A percentile compares a stretch with the other conserved stretches of the same genome.
Conservation (phyloP, 2,797 vertebrate genomes). For the Odontamblyopus lacepedii region DNA sequence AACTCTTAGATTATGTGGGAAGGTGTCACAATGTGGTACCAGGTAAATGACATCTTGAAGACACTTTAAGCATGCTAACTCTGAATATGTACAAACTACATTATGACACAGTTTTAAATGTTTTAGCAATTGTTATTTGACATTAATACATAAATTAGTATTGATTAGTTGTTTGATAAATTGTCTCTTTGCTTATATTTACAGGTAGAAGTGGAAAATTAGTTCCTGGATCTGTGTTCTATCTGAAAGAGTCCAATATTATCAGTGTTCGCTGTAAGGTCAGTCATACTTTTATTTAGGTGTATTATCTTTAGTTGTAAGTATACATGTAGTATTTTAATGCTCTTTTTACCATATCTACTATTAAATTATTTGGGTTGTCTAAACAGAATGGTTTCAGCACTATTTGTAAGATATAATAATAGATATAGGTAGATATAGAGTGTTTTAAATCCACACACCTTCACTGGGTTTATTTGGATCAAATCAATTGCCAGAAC, state of each 20-base stretch:
- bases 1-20: conserved; percentile 87
- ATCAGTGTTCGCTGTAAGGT: conserved; percentile 91
- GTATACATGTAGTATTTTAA: too few species aligned
- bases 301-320: too few species aligned
- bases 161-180: neutral
- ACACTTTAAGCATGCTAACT: neutral
- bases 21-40: conserved; percentile 71
- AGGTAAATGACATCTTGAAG: conserved; percentile 69
- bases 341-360: too few species aligned
- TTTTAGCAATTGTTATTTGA: neutral
- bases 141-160: neutral
- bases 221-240: conserved; percentile 83
- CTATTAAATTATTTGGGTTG: too few species aligned
- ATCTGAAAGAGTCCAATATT: conserved; percentile 76
- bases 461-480: too few species aligned
- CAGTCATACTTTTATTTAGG: conserved; percentile 16
- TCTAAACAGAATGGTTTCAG: neutral
- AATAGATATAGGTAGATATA: too few species aligned
- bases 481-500: too few species aligned
- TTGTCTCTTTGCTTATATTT: conserved; percentile 3
- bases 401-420: neutral
- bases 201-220: conserved; percentile 47
- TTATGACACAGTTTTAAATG: too few species aligned
- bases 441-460: too few species aligned
- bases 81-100: neutral